Evolutionary conservation across 2,797 vertebrate species (phyloP).

Genomic region (Microtus obscurus): DNA sequence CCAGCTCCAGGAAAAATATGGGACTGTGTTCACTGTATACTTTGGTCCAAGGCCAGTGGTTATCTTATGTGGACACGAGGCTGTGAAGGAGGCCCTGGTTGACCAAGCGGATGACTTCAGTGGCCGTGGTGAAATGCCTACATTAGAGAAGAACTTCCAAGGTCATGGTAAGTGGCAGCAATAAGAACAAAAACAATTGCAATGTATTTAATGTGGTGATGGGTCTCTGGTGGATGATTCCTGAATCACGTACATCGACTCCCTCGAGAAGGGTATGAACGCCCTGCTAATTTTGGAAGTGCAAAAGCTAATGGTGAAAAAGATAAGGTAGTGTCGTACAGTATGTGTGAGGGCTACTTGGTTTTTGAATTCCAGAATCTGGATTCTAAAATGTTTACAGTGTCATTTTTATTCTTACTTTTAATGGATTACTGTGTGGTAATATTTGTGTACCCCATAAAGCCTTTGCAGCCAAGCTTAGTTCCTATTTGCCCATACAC

Average conservation of each 20-base stretch:
- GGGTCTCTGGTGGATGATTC: not conserved
- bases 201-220: not conserved
- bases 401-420: not conserved
- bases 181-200: not conserved
- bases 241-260: not conserved
- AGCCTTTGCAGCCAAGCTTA: not conserved
- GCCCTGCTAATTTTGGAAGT: not conserved
- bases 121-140: conserved; percentile 83
- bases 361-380: not conserved
- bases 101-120: conserved; percentile 87
- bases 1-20: conserved; percentile 87
- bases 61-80: conserved; percentile 86
- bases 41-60: conserved; percentile 86
- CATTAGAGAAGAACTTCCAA: conserved; percentile 83
- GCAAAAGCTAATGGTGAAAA: not conserved
- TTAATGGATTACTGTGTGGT: not conserved
- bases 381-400: not conserved
- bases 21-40: conserved; percentile 88
- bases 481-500: not conserved
- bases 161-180: conserved; percentile 86
- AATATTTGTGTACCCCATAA: not conserved
- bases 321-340: not conserved
- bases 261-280: not conserved
- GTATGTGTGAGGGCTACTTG: not conserved
- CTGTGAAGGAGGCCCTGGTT: conserved; percentile 88